A percentile compares a stretch with the other conserved stretches of the same genome.
Evolutionary conservation across 1,140 invertebrate genomes (phyloP).

Genomic region (Bradynema listronoti): DNA sequence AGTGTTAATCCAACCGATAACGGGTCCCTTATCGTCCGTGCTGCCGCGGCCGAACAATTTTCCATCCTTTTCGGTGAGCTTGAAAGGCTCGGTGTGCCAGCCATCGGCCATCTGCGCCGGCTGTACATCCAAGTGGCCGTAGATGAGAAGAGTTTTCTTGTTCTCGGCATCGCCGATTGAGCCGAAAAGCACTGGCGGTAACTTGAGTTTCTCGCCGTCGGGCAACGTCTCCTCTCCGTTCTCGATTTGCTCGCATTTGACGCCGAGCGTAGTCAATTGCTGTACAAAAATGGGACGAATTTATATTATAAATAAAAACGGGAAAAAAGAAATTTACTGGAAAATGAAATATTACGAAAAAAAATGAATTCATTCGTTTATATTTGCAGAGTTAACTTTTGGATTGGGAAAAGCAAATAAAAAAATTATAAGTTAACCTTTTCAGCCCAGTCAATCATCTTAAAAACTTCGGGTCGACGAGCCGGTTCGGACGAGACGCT

Average conservation of each 20-base stretch:
- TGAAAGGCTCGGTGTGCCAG: conserved; percentile 83
- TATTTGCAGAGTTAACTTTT: no score
- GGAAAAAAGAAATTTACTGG: no score
- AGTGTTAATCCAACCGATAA: conserved; percentile 83
- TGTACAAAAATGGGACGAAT: no score
- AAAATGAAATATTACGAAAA: no score
- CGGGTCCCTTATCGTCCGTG: conserved; percentile 79
- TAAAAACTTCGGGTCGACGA: conserved; percentile 67
- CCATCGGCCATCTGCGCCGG: conserved; percentile 65
- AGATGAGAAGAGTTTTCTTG: conserved; percentile 78
- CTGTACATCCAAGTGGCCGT: conserved; percentile 96
- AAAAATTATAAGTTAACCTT: conserved; percentile 52
- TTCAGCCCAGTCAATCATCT: conserved; percentile 75
- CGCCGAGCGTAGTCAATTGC: conserved; percentile 71
- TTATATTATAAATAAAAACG: no score
- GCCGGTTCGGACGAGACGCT: conserved; percentile 85
- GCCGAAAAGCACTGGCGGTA: conserved; percentile 83
- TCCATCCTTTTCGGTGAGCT: conserved; percentile 75
- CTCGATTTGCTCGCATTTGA: conserved; percentile 70
- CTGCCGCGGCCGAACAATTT: conserved; percentile 85
- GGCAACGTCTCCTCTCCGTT: conserved; percentile 70
- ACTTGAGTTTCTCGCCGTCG: conserved; percentile 68
- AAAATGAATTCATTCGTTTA: no score
- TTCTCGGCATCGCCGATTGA: conserved; percentile 73
- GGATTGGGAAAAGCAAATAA: conserved; percentile 9